phyloP scores from a whole-genome alignment of 2,797 vertebrate species.

The Acipenser transmontanus region DNA sequence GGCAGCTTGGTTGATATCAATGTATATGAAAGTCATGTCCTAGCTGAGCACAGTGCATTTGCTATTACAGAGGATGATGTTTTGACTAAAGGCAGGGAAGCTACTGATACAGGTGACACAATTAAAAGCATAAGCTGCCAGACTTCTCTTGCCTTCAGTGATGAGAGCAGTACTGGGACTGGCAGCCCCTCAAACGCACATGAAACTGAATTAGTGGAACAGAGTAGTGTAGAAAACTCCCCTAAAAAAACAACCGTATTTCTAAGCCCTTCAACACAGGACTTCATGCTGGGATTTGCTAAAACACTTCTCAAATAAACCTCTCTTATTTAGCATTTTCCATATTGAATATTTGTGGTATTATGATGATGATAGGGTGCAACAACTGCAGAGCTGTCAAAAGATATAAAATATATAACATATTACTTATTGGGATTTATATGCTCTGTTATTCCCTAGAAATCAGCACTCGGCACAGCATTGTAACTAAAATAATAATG shows the following conservation, averaged over 20 bases:
- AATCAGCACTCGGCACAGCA: no score
- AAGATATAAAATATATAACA: no score
- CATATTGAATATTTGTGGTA: no score
- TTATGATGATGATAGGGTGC: no score
- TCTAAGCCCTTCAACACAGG: no score
- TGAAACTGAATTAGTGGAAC: neutral
- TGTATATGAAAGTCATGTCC: constrained; percentile 15
- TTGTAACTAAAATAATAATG: no score
- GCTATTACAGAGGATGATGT: neutral
- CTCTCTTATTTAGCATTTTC: no score
- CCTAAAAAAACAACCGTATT: neutral
- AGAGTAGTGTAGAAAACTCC: neutral
- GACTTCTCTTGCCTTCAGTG: neutral
- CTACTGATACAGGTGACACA: constrained; percentile 3
- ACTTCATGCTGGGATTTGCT: no score
- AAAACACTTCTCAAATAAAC: no score
- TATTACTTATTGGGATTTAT: no score
- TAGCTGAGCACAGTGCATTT: constrained; percentile 10
- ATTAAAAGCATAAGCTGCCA: neutral
- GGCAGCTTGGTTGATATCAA: constrained; percentile 1
- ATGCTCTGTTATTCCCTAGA: no score
- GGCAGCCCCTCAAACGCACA: neutral
- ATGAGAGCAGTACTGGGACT: neutral
- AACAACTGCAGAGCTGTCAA: no score
- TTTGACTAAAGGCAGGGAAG: neutral